Evolutionary conservation across 2,797 vertebrate genomes (phyloP).

Genomic region (Acridotheres tristis): DNA sequence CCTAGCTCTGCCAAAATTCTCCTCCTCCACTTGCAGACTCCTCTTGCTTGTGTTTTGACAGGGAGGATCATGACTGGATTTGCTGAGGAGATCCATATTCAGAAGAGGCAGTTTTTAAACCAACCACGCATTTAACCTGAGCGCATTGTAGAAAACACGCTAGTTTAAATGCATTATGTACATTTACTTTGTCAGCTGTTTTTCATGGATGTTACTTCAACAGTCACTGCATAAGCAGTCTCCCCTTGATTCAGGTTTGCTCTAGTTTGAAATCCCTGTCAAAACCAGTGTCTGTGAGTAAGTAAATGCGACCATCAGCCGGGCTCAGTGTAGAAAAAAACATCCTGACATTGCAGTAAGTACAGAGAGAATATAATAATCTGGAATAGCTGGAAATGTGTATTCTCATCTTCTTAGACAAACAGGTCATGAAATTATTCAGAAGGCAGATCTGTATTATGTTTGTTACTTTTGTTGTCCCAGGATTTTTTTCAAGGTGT

Average conservation of each 20-base stretch:
- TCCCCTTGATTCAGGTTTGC: not conserved
- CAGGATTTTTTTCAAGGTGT: not conserved
- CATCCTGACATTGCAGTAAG: not conserved
- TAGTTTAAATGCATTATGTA: not conserved
- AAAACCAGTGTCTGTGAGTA: not conserved
- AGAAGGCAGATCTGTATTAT: not conserved
- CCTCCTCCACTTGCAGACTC: conserved; percentile 2
- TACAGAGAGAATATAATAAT: not conserved
- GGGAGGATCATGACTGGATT: not conserved
- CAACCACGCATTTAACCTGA: not conserved
- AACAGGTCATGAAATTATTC: not conserved
- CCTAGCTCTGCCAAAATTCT: not conserved
- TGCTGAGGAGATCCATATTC: not conserved
- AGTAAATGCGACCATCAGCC: not conserved
- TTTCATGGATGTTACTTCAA: not conserved
- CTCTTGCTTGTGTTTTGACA: not conserved
- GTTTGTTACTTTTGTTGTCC: not conserved
- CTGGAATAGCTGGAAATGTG: not conserved
- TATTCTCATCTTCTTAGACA: not conserved
- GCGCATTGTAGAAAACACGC: not conserved
- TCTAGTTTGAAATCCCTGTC: conserved; percentile 13
- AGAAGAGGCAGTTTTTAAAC: conserved; percentile 4
- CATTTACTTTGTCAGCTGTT: conserved; percentile 28
- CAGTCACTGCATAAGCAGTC: not conserved
- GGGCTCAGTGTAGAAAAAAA: not conserved